Percentiles rank a stretch among this genome's conserved stretches.
phyloP scores from a whole-genome alignment of 2,888 invertebrate genomes.

The Thymelicus acteon region DNA sequence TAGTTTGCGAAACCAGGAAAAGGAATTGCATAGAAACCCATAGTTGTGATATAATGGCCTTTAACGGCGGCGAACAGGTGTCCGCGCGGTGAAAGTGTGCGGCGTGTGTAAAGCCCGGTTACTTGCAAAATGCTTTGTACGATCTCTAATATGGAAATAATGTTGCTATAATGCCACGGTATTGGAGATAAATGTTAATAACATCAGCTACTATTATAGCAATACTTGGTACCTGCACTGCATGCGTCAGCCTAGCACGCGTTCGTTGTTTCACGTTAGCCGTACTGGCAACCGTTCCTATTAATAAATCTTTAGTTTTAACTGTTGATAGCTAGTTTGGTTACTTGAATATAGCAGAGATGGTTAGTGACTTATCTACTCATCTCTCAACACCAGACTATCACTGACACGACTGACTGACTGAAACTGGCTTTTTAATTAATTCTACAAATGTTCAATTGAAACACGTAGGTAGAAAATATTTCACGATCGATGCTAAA shows the following conservation, averaged over 20 bases:
- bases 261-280: constrained; percentile 14
- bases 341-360: too few species aligned
- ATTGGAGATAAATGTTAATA: constrained; percentile 31
- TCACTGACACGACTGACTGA: too few species aligned
- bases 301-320: constrained; percentile 12
- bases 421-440: too few species aligned
- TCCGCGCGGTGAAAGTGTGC: constrained; percentile 60
- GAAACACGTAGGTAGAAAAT: too few species aligned
- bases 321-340: neutral
- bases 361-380: too few species aligned
- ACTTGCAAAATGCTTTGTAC: constrained; percentile 41
- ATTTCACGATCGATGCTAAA: too few species aligned
- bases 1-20: constrained; percentile 59
- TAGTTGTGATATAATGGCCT: constrained; percentile 62
- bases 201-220: constrained; percentile 15
- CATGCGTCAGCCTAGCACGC: constrained; percentile 30
- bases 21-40: constrained; percentile 51
- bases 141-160: constrained; percentile 38
- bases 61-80: constrained; percentile 61
- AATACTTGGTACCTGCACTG: neutral
- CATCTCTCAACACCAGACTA: too few species aligned
- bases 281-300: constrained; percentile 13
- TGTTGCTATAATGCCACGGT: constrained; percentile 30
- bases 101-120: constrained; percentile 38
- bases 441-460: too few species aligned